Conservation (phyloP, 2,113 vertebrate species). For the Turdus rufiventris region DNA sequence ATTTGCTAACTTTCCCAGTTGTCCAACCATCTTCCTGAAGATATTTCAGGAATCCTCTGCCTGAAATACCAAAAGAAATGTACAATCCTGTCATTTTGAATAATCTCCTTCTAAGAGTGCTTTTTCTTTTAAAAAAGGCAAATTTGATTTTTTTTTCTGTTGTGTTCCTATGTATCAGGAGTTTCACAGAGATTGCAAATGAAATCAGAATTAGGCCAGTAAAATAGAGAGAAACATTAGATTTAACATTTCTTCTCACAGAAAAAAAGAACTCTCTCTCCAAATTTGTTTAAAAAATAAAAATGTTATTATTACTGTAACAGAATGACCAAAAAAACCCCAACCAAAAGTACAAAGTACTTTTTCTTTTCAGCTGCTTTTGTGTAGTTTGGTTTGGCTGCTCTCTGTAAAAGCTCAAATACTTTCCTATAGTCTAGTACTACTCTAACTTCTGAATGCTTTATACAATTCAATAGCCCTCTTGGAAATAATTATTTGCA, state of each 20-base stretch:
- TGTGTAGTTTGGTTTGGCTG: neutral
- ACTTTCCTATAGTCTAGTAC: neutral
- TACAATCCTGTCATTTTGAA: neutral
- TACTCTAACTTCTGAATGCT: neutral
- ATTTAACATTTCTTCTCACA: neutral
- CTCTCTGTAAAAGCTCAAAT: neutral
- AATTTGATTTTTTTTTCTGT: neutral
- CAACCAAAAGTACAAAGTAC: neutral
- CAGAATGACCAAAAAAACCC: neutral
- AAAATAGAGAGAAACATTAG: neutral
- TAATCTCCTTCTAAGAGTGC: neutral
- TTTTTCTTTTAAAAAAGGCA: neutral
- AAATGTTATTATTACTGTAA: neutral
- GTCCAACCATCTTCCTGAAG: neutral
- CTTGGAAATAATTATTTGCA: neutral
- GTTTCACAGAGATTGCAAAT: neutral
- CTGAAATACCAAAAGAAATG: neutral
- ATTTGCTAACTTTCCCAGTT: neutral
- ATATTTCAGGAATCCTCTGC: neutral
- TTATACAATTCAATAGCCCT: neutral
- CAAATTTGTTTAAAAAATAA: neutral
- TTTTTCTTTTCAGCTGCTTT: neutral
- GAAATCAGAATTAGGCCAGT: neutral
- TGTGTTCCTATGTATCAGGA: fast-evolving
- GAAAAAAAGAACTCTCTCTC: neutral